These are phyloP conservation scores for Melozone crissalis DNA, from an alignment of 2,113 vertebrate species.

Conservation along the genomic window DNA sequence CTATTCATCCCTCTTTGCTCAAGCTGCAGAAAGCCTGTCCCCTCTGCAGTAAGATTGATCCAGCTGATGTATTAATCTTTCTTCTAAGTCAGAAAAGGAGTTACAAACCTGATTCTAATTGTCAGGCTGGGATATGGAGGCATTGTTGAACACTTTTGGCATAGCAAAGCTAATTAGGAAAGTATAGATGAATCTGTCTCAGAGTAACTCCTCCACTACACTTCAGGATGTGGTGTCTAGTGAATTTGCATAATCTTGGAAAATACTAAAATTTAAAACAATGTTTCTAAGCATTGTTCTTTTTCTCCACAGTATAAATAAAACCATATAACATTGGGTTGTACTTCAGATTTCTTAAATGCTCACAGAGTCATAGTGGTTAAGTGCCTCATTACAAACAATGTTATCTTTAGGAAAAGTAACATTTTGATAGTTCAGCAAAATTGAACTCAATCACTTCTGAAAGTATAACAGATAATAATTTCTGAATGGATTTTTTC, in stretches of 20 bases:
- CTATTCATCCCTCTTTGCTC: neutral
- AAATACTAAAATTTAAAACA: neutral
- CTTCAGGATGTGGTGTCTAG: neutral
- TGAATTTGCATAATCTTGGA: neutral
- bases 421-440: neutral
- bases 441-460: neutral
- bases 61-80: neutral
- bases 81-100: neutral
- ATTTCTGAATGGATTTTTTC: slow-evolving; percentile 14
- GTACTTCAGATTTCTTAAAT: slow-evolving; percentile 6
- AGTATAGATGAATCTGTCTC: neutral
- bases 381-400: slow-evolving; percentile 8
- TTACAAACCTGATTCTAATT: neutral
- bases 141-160: neutral
- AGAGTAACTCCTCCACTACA: neutral
- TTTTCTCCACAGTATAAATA: neutral
- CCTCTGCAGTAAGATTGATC: neutral
- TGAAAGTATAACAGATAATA: neutral
- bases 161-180: neutral
- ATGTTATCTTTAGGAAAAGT: neutral
- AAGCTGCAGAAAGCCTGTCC: neutral
- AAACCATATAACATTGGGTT: neutral
- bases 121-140: neutral
- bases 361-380: neutral
- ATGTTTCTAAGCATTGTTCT: neutral